A percentile compares a stretch with the other conserved stretches of the same genome.
These are phyloP conservation scores for Etheostoma spectabile DNA, from an alignment of 2,113 vertebrate genomes.

Conservation along the genomic window DNA sequence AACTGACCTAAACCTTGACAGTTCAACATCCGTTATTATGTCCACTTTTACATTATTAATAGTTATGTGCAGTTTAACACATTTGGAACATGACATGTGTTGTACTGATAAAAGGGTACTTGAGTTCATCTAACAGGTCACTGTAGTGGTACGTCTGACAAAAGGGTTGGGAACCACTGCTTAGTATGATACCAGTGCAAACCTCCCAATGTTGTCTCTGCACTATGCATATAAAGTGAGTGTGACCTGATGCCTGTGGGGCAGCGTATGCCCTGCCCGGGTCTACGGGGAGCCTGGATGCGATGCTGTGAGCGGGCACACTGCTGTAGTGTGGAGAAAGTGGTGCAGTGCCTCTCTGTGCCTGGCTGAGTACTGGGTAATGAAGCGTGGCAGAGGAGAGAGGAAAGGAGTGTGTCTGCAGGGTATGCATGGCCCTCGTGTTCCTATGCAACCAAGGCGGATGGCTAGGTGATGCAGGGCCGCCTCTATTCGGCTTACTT, in stretches of 20 bases:
- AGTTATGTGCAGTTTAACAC: neutral
- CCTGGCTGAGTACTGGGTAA: conserved; percentile 83
- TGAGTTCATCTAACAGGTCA: neutral
- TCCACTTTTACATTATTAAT: neutral
- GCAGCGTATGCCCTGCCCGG: conserved; percentile 50
- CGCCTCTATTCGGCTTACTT: conserved; percentile 74
- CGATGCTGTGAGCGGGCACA: conserved; percentile 61
- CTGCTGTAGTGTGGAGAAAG: conserved; percentile 74
- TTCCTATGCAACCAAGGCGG: conserved; percentile 80
- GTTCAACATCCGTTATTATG: neutral
- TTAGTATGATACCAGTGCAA: conserved; percentile 10
- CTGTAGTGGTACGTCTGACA: neutral
- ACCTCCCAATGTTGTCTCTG: conserved; percentile 43
- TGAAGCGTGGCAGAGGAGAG: conserved; percentile 82
- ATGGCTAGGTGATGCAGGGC: conserved; percentile 79
- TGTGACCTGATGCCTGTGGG: conserved; percentile 77
- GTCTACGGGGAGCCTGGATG: conserved; percentile 61
- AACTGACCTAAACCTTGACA: neutral
- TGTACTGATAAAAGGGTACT: too few relatives aligned
- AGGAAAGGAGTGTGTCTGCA: conserved; percentile 81
- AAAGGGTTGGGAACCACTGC: conserved; percentile 8
- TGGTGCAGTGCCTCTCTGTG: conserved; percentile 80
- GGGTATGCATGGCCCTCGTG: conserved; percentile 81
- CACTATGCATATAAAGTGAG: conserved; percentile 53
- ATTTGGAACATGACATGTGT: neutral